Evolutionary conservation across 2,113 vertebrate species (phyloP), one percentile per base, ranked within the genome.

Genomic region (Malurus alboscapulatus): DNA sequence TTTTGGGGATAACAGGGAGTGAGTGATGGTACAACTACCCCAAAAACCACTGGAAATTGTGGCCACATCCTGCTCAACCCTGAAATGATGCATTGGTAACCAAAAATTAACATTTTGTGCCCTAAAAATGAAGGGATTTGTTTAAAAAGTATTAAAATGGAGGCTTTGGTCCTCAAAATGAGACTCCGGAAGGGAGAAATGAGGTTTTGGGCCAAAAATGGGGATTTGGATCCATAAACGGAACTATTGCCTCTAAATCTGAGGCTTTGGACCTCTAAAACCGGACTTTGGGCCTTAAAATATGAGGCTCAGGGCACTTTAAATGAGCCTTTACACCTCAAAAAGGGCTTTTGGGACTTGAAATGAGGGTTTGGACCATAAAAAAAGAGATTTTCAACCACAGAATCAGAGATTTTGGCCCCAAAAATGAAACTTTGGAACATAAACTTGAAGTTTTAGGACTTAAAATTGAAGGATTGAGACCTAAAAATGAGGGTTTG

Each of bases 1-100:
- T n/a, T 66, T 20, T 3, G 47, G 80, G 57, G 47, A 4, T 2
- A 19, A 29, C 2, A 1, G 25, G 61, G 0, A 0, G 17, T 0
- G 17, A 30, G 58, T 6, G 36, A 32, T 3, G 32, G 7, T 13
- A 20, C 44, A 36, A 57, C 45, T 19, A 17, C 24, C 27, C n/a
- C 13, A 29, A 61, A 61, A 61, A 20, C 10, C 18, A 0, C 0
- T 3, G 44, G 12, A 21, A 36, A 12, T 1, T 11, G n/a, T 14
- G 45, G 30, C 14, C 1, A 0, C 22, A 15, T 59, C 30, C 11
- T 27, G 26, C 17, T 65, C 59, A 8, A 29, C 34, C 29, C 42
- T 57, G 8, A 17, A 30, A 17, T 0, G 14, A 25, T 17, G 36
- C 30, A 51, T 44, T 25, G 21, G 20, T 6, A 20, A 20, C 5